These are phyloP conservation scores for Syngnathoides biaculeatus DNA, from an alignment of 2,113 vertebrate genomes.

Conservation along the genomic window DNA sequence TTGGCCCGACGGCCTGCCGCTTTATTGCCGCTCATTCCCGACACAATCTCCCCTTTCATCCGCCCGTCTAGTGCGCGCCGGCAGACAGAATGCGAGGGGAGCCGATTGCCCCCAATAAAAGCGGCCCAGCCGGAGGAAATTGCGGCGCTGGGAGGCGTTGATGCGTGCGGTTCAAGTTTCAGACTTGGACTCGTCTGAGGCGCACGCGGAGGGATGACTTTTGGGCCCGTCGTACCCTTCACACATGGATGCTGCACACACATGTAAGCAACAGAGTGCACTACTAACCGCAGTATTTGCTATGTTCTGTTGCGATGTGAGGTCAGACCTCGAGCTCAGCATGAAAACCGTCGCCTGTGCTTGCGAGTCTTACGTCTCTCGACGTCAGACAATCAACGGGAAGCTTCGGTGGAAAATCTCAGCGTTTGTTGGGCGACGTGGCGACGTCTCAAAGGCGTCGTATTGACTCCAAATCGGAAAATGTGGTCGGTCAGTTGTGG, in stretches of 20 bases:
- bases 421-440: too few species aligned
- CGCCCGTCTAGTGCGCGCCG: slow-evolving; percentile 12
- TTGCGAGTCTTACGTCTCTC: too few species aligned
- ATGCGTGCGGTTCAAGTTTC: slow-evolving; percentile 68
- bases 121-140: slow-evolving; percentile 39
- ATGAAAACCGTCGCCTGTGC: too few species aligned
- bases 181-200: slow-evolving; percentile 66
- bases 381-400: too few species aligned
- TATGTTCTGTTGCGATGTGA: too few species aligned
- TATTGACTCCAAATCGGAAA: too few species aligned
- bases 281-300: neutral
- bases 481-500: too few species aligned
- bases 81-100: slow-evolving; percentile 28
- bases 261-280: neutral
- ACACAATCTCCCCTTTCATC: slow-evolving; percentile 56
- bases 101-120: slow-evolving; percentile 67
- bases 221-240: neutral
- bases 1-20: slow-evolving; percentile 4
- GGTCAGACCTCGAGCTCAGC: too few species aligned
- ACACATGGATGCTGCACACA: neutral
- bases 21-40: slow-evolving; percentile 52
- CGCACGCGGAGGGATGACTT: neutral
- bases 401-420: too few species aligned
- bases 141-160: slow-evolving; percentile 30
- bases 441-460: too few species aligned